These are phyloP conservation scores for Nycteola revayana DNA, from an alignment of 2,888 invertebrate species.

Conservation along the genomic window DNA sequence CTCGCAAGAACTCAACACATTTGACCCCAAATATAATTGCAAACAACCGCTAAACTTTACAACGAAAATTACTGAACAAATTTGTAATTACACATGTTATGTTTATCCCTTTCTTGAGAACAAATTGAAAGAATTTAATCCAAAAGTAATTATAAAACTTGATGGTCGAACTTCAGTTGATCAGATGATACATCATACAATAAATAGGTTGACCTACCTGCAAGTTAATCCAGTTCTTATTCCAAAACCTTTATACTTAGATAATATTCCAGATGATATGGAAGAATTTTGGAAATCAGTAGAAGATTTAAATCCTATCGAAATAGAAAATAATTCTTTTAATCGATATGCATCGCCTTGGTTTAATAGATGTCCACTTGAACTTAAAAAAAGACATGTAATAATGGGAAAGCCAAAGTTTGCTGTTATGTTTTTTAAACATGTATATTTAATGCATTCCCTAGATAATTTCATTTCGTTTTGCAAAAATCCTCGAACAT, in stretches of 20 bases:
- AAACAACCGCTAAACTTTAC: conserved; percentile 69
- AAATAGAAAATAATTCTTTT: conserved; percentile 48
- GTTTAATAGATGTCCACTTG: conserved; percentile 84
- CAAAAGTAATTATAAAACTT: conserved; percentile 79
- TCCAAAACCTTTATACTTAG: conserved; percentile 63
- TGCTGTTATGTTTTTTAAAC: conserved; percentile 83
- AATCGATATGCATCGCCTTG: conserved; percentile 77
- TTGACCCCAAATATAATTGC: conserved; percentile 70
- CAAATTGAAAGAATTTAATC: conserved; percentile 74
- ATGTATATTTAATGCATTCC: conserved; percentile 82
- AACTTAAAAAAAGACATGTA: conserved; percentile 78
- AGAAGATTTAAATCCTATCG: conserved; percentile 48
- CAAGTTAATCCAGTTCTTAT: conserved; percentile 55
- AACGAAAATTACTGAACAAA: conserved; percentile 63
- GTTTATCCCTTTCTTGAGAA: conserved; percentile 72
- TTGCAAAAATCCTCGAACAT: conserved; percentile 83
- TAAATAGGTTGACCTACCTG: conserved; percentile 57
- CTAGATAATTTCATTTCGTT: conserved; percentile 76
- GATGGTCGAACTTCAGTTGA: conserved; percentile 76
- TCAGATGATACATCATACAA: conserved; percentile 74
- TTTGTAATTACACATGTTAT: conserved; percentile 73
- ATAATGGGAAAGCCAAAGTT: conserved; percentile 75
- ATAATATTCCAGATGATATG: conserved; percentile 57
- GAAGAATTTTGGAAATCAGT: conserved; percentile 68
- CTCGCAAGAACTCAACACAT: conserved; percentile 41